Base-by-base conservation (phyloP, 2,113 vertebrate species). In the Chaenogobius annularis region DNA sequence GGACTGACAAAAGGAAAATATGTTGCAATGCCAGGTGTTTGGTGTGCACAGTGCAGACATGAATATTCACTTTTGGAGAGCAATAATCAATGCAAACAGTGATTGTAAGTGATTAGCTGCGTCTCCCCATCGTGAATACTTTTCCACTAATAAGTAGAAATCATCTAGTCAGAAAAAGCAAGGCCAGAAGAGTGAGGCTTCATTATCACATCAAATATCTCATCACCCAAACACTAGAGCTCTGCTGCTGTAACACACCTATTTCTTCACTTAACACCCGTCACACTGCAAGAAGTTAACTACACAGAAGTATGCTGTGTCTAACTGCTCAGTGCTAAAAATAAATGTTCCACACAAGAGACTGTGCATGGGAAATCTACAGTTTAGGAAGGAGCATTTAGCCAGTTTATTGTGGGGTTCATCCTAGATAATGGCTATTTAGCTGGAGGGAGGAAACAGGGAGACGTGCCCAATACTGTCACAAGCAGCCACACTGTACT, bases 51-150 rank as follows among this genome's bases (percentile, higher is more conserved):
- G 70, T 62, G 64, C 40, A 58, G 72, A 43, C 23, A 69, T 69
- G 67, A 86, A 84, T 79, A 84, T 84, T 88, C 83, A 84, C 65
- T 66, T 68, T 17, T 31, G 50, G 58, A 78, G 70, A 73, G 65
- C 47, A 69, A 31, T 75, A 71, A 85, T 80, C 66, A 75, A 47
- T 40, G 58, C 31, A 59, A 74, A 74, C 52, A 56, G 23, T 61
- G 67, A 80, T 73, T 77, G 35, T 68, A 65, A 58, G 65, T 68
- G 62, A 82, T 73, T 74, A 75, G 61, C 74, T 17, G 19, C 20
- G 74, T 23, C 5, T 22, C 43, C 58, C 68, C 37, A 40, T 76
- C 31, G 69, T 44, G 68, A 75, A 59, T 56, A 46, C 64, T 68
- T 64, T 68, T 68, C 75, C 65, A 59, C 77, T 79, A 81, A 87